Evolutionary conservation across 2,888 invertebrate genomes (phyloP).

Genomic region (Drosophila demipolita): DNA sequence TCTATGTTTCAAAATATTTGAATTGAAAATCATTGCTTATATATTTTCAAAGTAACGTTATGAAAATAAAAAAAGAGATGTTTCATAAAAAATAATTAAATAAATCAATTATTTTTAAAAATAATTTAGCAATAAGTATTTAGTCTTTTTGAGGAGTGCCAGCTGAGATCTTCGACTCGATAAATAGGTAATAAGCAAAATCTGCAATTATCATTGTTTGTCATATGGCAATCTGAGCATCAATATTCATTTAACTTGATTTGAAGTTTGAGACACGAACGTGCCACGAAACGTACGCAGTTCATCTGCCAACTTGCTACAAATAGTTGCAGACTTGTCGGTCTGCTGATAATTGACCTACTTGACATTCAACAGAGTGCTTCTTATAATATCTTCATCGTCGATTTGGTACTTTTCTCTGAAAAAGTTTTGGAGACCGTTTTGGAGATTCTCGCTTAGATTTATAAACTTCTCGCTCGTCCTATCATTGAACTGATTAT

Average conservation of each 20-base stretch:
- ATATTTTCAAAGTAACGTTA: background rate
- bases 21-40: background rate
- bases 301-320: background rate
- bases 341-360: slow-evolving; percentile 60
- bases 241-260: background rate
- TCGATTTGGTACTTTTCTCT: slow-evolving; percentile 45
- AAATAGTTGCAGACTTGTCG: background rate
- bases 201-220: background rate
- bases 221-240: background rate
- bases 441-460: slow-evolving; percentile 64
- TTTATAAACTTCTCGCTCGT: slow-evolving; percentile 52
- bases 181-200: background rate
- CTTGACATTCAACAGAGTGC: slow-evolving; percentile 71
- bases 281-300: background rate
- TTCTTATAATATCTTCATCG: slow-evolving; percentile 62
- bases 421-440: slow-evolving; percentile 64
- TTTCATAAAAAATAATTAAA: background rate
- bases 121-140: background rate
- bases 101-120: background rate
- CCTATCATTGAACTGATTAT: slow-evolving; percentile 47
- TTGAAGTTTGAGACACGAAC: background rate
- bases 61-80: background rate
- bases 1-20: background rate
- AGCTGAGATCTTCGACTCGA: background rate
- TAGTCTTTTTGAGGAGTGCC: background rate